Conservation (phyloP, 2,888 invertebrate species). For the Chloroclysta siterata region DNA sequence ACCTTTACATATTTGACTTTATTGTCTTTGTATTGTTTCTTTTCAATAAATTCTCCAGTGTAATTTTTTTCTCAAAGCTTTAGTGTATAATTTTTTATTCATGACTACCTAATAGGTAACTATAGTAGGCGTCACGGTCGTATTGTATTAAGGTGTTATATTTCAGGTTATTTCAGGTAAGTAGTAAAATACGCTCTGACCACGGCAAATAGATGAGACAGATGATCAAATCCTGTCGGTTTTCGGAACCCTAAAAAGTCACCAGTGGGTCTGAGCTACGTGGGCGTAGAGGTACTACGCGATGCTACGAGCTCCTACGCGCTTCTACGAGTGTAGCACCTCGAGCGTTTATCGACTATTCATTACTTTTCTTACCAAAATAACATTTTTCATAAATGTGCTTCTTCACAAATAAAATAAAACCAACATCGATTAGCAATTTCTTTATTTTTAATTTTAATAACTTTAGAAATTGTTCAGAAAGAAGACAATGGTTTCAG, state of each 20-base stretch:
- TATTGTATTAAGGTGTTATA: too few relatives aligned
- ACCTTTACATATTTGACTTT: background rate
- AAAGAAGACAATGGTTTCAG: slow-evolving; percentile 89
- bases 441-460: slow-evolving; percentile 85
- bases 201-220: too few relatives aligned
- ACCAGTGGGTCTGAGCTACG: background rate
- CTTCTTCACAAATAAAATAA: slow-evolving; percentile 46
- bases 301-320: background rate
- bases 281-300: slow-evolving; percentile 9
- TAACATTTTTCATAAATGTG: too few relatives aligned
- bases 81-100: too few relatives aligned
- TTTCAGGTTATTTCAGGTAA: too few relatives aligned
- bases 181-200: too few relatives aligned
- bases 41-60: slow-evolving; percentile 31
- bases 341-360: background rate
- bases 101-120: background rate
- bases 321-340: slow-evolving; percentile 13
- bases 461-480: slow-evolving; percentile 91
- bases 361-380: background rate
- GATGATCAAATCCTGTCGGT: too few relatives aligned
- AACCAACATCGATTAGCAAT: slow-evolving; percentile 79
- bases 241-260: too few relatives aligned
- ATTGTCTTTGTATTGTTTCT: slow-evolving; percentile 21
- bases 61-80: background rate
- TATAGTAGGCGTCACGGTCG: background rate